Conservation (phyloP, 2,888 invertebrate species). For the Thelaira solivaga region DNA sequence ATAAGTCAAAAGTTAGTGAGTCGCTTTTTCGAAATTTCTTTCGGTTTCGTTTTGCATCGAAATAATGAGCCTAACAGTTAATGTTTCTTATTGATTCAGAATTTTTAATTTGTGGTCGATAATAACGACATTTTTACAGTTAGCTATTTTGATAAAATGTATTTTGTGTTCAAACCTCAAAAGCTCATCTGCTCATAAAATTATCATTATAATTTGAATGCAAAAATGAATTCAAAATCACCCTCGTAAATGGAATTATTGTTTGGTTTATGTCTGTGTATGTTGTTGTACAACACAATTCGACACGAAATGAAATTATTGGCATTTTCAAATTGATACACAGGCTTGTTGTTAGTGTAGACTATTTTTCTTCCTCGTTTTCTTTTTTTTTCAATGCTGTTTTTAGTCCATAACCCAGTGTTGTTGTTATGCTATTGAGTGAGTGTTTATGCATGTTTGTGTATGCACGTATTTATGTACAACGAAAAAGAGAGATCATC, state of each 20-base stretch:
- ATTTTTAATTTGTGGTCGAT: too few relatives aligned
- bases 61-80: too few relatives aligned
- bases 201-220: too few relatives aligned
- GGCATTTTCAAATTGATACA: conserved; percentile 56
- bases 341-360: conserved; percentile 12
- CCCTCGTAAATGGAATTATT: conserved; percentile 16
- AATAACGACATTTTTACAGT: too few relatives aligned
- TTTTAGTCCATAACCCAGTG: conserved; percentile 25
- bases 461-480: not conserved
- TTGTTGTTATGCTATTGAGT: not conserved
- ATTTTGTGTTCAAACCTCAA: too few relatives aligned
- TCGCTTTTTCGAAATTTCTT: too few relatives aligned
- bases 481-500: conserved; percentile 56
- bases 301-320: conserved; percentile 54
- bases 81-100: too few relatives aligned
- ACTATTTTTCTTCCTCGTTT: not conserved
- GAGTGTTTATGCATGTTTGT: not conserved
- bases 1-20: too few relatives aligned
- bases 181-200: too few relatives aligned
- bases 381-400: conserved; percentile 1
- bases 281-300: conserved; percentile 2
- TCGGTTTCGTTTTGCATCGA: too few relatives aligned
- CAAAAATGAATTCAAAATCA: too few relatives aligned
- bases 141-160: too few relatives aligned
- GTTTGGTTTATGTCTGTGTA: conserved; percentile 24